Evolutionary conservation across 30 jellyfish, hydroid and myxozoan species (phyloP), one percentile per base, ranked within the genome.

Genomic region (Rhopilema esculentum): DNA sequence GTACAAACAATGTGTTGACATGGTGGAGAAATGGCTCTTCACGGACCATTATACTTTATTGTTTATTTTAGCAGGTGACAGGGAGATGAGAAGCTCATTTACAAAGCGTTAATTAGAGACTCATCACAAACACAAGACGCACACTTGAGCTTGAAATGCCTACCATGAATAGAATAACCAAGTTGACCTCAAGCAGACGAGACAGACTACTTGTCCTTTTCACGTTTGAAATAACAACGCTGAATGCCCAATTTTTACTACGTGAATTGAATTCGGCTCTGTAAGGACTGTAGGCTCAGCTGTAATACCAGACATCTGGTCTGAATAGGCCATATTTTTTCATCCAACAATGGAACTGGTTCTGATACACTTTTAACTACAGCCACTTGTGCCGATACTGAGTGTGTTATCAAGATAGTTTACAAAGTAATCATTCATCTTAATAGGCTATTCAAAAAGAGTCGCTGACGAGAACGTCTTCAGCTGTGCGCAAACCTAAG

Each of bases 151-250:
- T n/a, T 70, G 67, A 40, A 82, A 32, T 22, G 26, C 40, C 1
- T 52, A 82, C 91, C 91, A 67, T 82, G 91, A 82, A 82, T 82
- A 27, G 27, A 70, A 74, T 52, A 27, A 69, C 83, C 91, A 61
- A 25, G 66, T 20, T 26, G n/a, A 57, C 77, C 66, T 49, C 31
- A 20, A 24, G n/a, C 28, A 24, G 49, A 26, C 49, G 49, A 67
- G 78, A 67, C 78, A 67, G 27, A 65, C 28, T 18, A 9, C 85
- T 40, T 1, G 73, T 16, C 73, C 50, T 27, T 30, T 75, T 52
- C 73, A 75, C 30, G n/a, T 25, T 40, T 75, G 52, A 40, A 49
- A 75, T 49, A 75, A 75, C 72, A 75, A 75, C 86, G 86, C 86
- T 52, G 24, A 48, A 19, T 32, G 6, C 57, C 6, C 12, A 6